These are phyloP conservation scores for Centropus bengalensis DNA, from an alignment of 2,113 vertebrate species.

Conservation along the genomic window DNA sequence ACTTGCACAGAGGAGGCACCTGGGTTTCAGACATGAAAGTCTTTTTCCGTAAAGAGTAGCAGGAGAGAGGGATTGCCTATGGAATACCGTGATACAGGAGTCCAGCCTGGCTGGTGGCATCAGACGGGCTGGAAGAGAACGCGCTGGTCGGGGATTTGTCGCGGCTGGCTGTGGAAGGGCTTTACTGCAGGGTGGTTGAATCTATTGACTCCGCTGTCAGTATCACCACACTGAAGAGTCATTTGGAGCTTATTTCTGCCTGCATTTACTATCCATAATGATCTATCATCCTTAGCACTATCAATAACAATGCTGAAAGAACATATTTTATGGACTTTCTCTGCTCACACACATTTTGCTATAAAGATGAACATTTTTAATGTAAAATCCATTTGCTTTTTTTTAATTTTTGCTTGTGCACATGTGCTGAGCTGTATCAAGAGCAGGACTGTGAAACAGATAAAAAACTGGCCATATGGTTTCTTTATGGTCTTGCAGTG, in stretches of 20 bases:
- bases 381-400: not conserved
- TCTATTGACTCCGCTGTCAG: not conserved
- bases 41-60: no score
- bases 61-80: not conserved
- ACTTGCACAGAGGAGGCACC: not conserved
- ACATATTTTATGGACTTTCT: not conserved
- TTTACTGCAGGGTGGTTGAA: not conserved
- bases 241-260: not conserved
- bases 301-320: not conserved
- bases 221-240: not conserved
- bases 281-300: not conserved
- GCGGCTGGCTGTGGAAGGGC: rapidly evolving
- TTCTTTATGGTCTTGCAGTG: not conserved
- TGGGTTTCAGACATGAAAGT: not conserved
- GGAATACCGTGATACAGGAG: not conserved
- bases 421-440: slow-evolving; percentile 48
- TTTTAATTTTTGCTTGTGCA: not conserved
- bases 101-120: not conserved
- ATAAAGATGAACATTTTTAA: not conserved
- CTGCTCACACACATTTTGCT: not conserved
- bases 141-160: not conserved
- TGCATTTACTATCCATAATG: not conserved
- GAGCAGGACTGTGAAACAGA: slow-evolving; percentile 45
- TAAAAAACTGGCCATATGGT: slow-evolving; percentile 46
- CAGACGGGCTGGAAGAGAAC: not conserved